Base-by-base conservation (phyloP, 2,888 invertebrate genomes). In the Uropetala carovei region DNA sequence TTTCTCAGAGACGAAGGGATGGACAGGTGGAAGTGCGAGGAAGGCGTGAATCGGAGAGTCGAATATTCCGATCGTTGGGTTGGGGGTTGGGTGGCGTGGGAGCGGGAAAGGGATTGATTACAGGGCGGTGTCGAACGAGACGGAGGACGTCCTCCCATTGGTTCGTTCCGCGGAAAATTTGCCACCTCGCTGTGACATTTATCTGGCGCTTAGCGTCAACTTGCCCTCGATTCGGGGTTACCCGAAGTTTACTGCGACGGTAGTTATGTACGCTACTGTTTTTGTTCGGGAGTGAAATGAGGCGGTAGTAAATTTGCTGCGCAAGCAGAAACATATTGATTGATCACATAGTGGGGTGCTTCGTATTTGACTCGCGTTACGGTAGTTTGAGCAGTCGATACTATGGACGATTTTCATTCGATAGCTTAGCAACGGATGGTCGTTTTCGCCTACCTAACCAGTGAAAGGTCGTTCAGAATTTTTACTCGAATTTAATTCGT, bases 11-110 rank as follows among this genome's bases (percentile, higher is more conserved):
- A 56, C n/a, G 16, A 22, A 30, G 58, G 84, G 22, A 10, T 11
- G 58, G 58, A 85, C 22, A 59, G n/a, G 86, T 68, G 68, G 68
- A 68, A 68, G 68, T 75, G 75, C 22, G 75, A 75, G 75, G 22
- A 75, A 75, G 22, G 27, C 27, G 22, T 27, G 22, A 13, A 75
- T 27, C 75, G 75, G 27, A 75, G 75, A 75, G 75, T 43, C 56
- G 83, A n/a, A 57, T 43, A 43, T n/a, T 43, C 43, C 43, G 83
- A 57, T 57, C 43, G 82, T n/a, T 14, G 82, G 27, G 14, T 30
- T 27, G 56, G 56, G 56, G 56, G 56, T 57, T 83, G n/a, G 16
- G 43, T 14, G 7, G 83, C 83, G 83, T 83, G 83, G 83, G 83
- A 83, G 56, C 18, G n/a, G 16, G 8, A n/a, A n/a, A 83, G n/a